A percentile compares a stretch with the other conserved stretches of the same genome.
These are phyloP conservation scores for Cydia fagiglandana DNA, from an alignment of 1,140 invertebrate species.

Conservation along the genomic window DNA sequence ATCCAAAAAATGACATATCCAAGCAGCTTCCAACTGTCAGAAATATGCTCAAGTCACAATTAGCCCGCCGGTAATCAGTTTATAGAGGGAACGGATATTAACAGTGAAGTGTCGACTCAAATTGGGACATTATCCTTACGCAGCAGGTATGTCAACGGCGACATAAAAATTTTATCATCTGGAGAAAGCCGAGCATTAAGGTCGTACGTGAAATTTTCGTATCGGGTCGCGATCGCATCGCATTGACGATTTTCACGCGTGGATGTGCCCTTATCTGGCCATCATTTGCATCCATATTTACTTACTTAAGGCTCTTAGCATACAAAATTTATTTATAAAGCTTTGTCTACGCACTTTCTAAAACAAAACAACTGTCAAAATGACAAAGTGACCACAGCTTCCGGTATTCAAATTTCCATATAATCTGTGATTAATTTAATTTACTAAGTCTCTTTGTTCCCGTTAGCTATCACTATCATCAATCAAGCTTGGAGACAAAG, in stretches of 20 bases:
- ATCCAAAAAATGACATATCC: neutral
- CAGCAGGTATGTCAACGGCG: constrained; percentile 37
- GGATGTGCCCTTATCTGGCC: constrained; percentile 31
- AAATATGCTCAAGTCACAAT: neutral
- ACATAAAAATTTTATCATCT: constrained; percentile 58
- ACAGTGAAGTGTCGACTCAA: neutral
- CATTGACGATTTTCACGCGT: constrained; percentile 48
- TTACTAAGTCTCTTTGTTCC: constrained; percentile 39
- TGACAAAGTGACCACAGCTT: constrained; percentile 30
- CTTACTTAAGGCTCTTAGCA: neutral
- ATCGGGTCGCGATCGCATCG: constrained; percentile 51
- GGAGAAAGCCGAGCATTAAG: constrained; percentile 54
- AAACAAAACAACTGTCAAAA: constrained; percentile 1
- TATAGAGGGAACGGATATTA: neutral
- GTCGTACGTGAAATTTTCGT: constrained; percentile 47
- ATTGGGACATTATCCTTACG: constrained; percentile 33
- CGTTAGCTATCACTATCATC: constrained; percentile 35
- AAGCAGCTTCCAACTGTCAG: constrained; percentile 1
- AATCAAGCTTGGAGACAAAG: neutral
- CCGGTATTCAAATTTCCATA: constrained; percentile 6
- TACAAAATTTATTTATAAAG: neutral
- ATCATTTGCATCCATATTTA: constrained; percentile 36
- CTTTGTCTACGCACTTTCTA: neutral
- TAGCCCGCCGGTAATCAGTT: neutral
- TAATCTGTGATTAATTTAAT: constrained; percentile 40